phyloP scores from a whole-genome alignment of 1,140 invertebrate genomes.

The Solenopsis fugax region DNA sequence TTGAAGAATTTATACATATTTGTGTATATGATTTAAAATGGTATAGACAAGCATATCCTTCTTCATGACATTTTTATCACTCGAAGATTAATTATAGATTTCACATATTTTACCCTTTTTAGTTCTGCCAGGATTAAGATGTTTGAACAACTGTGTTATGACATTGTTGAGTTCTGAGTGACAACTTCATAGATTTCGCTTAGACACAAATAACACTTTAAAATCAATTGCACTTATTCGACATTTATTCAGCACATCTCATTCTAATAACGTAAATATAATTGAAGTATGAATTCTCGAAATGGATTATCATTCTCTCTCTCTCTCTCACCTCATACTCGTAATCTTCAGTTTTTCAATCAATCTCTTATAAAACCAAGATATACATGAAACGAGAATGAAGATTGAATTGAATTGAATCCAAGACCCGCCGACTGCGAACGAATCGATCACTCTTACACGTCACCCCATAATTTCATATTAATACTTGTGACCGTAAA shows the following conservation, averaged over 20 bases:
- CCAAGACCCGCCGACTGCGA: neutral
- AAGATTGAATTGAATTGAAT: neutral
- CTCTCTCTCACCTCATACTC: neutral
- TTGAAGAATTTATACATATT: neutral
- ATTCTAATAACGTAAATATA: neutral
- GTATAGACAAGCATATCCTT: neutral
- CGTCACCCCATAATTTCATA: neutral
- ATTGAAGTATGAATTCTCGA: neutral
- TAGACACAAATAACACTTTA: neutral
- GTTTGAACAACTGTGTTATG: neutral
- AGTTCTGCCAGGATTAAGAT: neutral
- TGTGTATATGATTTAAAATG: neutral
- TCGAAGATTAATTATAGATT: neutral
- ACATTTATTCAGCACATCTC: neutral
- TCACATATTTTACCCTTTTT: neutral
- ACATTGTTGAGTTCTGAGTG: neutral
- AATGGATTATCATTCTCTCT: neutral
- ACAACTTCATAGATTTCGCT: neutral
- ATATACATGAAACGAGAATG: neutral
- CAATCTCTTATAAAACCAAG: neutral
- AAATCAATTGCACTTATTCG: neutral
- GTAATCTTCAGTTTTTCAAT: neutral
- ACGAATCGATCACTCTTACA: neutral
- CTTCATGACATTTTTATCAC: slow-evolving; percentile 27
- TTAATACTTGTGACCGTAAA: neutral